Evolutionary conservation across 1,140 invertebrate genomes (phyloP).

Genomic region (Leptopilina clavipes): DNA sequence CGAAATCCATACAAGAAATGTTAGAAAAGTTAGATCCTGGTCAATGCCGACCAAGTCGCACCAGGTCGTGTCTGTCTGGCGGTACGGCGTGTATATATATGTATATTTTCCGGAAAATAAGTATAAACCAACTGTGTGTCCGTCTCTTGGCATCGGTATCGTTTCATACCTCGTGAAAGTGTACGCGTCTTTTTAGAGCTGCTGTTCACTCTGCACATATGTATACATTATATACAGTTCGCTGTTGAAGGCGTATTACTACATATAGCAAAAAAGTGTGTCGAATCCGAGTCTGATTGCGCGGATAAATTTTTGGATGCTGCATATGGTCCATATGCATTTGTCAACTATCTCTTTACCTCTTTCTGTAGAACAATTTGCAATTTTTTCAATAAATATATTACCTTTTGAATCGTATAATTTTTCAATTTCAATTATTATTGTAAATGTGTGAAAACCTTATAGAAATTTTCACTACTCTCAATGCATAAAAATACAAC

Average conservation of each 20-base stretch:
- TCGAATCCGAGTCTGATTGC: neutral
- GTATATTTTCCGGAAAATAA: neutral
- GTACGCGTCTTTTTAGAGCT: neutral
- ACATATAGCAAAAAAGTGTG: neutral
- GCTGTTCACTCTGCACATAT: neutral
- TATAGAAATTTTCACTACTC: too few species aligned
- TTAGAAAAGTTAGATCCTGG: slow-evolving; percentile 7
- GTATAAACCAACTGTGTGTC: neutral
- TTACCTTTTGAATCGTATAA: too few species aligned
- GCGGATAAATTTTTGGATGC: too few species aligned
- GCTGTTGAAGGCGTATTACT: neutral
- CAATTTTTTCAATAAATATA: too few species aligned
- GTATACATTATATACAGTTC: neutral
- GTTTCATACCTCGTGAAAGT: neutral
- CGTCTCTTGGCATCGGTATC: neutral
- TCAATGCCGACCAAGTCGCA: slow-evolving; percentile 1
- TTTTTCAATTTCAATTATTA: too few species aligned
- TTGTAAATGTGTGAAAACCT: too few species aligned
- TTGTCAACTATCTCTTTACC: too few species aligned
- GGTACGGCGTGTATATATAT: neutral
- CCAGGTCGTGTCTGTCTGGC: too few species aligned
- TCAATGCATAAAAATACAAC: too few species aligned
- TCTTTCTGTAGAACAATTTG: too few species aligned
- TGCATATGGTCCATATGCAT: too few species aligned
- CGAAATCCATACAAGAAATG: neutral